Percentiles rank a stretch among this genome's conserved stretches.
Evolutionary conservation across 2,113 vertebrate genomes (phyloP).

Genomic region (Gymnorhina tibicen): DNA sequence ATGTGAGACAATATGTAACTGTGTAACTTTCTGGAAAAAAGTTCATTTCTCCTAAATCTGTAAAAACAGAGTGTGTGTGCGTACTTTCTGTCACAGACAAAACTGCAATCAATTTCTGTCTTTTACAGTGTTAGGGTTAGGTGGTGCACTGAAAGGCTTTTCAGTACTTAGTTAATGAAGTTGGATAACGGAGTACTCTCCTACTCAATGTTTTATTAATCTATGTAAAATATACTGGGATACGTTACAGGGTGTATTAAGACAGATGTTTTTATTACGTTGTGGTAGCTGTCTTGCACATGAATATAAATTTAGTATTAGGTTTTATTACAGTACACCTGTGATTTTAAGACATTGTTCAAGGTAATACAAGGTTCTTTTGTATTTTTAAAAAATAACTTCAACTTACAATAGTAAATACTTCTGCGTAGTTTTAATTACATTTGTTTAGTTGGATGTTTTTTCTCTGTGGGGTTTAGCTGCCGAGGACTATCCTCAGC

Average conservation of each 20-base stretch:
- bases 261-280: not conserved
- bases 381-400: not conserved
- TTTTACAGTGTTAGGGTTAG: not conserved
- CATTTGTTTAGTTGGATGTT: not conserved
- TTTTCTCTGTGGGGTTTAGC: not conserved
- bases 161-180: not conserved
- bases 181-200: not conserved
- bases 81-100: not conserved
- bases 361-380: not conserved
- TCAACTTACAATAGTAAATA: not conserved
- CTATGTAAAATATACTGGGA: not conserved
- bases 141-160: not conserved
- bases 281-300: not conserved
- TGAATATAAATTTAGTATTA: not conserved
- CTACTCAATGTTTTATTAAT: not conserved
- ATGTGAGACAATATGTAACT: not conserved
- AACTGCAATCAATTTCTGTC: not conserved
- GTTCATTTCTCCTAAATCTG: not conserved
- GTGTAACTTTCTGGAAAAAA: not conserved
- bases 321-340: not conserved
- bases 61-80: not conserved
- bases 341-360: not conserved
- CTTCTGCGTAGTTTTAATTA: not conserved
- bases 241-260: not conserved
- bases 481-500: not conserved